Conservation (phyloP, 2,888 invertebrate genomes). For the Noctua comes region DNA sequence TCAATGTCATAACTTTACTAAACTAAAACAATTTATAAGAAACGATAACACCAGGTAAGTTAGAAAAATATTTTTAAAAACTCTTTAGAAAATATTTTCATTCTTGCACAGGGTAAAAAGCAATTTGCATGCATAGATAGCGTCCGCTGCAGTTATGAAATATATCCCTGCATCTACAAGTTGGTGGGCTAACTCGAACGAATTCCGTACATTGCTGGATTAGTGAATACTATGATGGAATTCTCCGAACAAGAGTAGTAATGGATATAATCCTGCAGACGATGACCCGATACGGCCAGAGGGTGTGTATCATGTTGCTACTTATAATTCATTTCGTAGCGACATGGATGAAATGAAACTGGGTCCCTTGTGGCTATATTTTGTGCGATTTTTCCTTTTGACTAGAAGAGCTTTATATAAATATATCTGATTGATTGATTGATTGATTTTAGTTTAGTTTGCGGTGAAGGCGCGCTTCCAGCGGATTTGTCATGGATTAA, state of each 20-base stretch:
- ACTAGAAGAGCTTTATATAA: constrained; percentile 33
- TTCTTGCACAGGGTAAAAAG: constrained; percentile 57
- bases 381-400: constrained; percentile 60
- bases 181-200: constrained; percentile 21
- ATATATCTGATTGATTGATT: constrained; percentile 39
- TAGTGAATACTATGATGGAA: constrained; percentile 15
- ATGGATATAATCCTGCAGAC: constrained; percentile 38
- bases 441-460: no score
- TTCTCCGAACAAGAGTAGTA: constrained; percentile 16
- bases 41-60: constrained; percentile 40
- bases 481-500: background rate
- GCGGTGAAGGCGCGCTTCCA: background rate
- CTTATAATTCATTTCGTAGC: constrained; percentile 71
- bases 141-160: constrained; percentile 67
- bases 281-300: constrained; percentile 15
- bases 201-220: constrained; percentile 44
- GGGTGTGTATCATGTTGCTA: constrained; percentile 58
- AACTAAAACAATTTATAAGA: constrained; percentile 43
- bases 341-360: constrained; percentile 68
- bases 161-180: constrained; percentile 51
- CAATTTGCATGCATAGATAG: constrained; percentile 71
- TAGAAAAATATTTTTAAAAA: constrained; percentile 48
- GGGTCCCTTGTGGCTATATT: constrained; percentile 58
- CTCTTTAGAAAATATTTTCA: constrained; percentile 54
- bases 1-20: constrained; percentile 1